Evolutionary conservation across 2,888 invertebrate species (phyloP).

Genomic region (Anthophora plumipes): DNA sequence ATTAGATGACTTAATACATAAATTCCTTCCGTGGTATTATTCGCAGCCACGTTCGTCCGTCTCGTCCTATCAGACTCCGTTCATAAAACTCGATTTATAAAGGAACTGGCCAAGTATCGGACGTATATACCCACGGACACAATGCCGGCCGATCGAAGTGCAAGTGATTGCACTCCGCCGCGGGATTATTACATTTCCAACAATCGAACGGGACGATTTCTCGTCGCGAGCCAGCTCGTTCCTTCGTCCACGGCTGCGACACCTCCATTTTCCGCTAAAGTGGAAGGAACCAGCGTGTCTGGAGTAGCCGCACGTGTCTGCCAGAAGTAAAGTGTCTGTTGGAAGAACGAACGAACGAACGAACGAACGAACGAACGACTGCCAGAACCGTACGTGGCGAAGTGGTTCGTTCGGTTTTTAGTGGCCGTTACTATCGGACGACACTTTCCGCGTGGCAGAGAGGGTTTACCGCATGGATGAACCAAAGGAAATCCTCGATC

Average conservation of each 20-base stretch:
- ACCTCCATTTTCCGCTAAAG: constrained; percentile 50
- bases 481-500: constrained; percentile 33
- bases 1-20: too few relatives aligned
- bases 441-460: constrained; percentile 49
- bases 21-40: not conserved
- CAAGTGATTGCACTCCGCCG: constrained; percentile 36
- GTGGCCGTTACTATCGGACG: constrained; percentile 69
- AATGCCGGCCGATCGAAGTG: constrained; percentile 22
- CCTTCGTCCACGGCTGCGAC: constrained; percentile 5
- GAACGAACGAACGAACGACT: constrained; percentile 44
- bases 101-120: constrained; percentile 37
- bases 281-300: constrained; percentile 53
- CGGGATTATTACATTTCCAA: constrained; percentile 57
- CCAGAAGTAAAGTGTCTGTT: constrained; percentile 28
- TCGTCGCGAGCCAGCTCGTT: constrained; percentile 29
- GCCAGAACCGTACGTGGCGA: constrained; percentile 63
- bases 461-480: constrained; percentile 49
- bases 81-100: constrained; percentile 41
- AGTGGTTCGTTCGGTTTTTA: constrained; percentile 70
- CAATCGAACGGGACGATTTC: constrained; percentile 48
- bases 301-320: constrained; percentile 58
- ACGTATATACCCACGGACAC: not conserved
- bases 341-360: not conserved
- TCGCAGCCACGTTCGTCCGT: not conserved
- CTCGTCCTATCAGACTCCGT: constrained; percentile 9